Percentiles rank a stretch among this genome's conserved stretches.
phyloP scores from a whole-genome alignment of 2,113 vertebrate genomes.

The Chaenogobius annularis region DNA sequence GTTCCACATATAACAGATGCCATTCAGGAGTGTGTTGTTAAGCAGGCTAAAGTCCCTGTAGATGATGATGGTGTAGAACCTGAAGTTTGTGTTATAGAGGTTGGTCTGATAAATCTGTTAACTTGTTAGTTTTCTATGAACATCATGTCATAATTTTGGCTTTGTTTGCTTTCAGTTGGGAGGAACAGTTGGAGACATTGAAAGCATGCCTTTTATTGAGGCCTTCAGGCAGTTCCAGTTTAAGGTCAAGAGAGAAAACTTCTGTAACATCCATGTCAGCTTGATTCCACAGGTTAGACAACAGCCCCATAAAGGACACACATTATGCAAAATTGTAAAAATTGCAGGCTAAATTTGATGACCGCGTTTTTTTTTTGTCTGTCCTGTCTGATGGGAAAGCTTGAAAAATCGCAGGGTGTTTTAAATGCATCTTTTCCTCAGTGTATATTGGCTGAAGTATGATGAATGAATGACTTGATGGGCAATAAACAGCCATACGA shows the following conservation, averaged over 20 bases:
- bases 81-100: constrained; percentile 98
- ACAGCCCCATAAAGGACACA: too few species aligned
- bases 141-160: neutral
- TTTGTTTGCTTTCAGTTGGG: constrained; percentile 80
- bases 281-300: constrained; percentile 90
- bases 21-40: constrained; percentile 96
- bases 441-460: too few species aligned
- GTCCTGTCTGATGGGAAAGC: too few species aligned
- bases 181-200: constrained; percentile 94
- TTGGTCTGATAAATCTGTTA: constrained; percentile 37
- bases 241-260: constrained; percentile 94
- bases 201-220: constrained; percentile 98
- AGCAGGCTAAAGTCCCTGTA: constrained; percentile 88
- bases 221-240: constrained; percentile 99
- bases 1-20: constrained; percentile 98
- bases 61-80: constrained; percentile 90
- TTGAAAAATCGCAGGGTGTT: too few species aligned
- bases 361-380: too few species aligned
- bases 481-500: too few species aligned
- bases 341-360: too few species aligned
- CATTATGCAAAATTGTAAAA: too few species aligned
- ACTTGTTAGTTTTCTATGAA: neutral
- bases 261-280: constrained; percentile 97
- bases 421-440: too few species aligned
- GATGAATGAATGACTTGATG: too few species aligned